phyloP scores from a whole-genome alignment of 2,113 vertebrate genomes.

The Phoenicopterus ruber region DNA sequence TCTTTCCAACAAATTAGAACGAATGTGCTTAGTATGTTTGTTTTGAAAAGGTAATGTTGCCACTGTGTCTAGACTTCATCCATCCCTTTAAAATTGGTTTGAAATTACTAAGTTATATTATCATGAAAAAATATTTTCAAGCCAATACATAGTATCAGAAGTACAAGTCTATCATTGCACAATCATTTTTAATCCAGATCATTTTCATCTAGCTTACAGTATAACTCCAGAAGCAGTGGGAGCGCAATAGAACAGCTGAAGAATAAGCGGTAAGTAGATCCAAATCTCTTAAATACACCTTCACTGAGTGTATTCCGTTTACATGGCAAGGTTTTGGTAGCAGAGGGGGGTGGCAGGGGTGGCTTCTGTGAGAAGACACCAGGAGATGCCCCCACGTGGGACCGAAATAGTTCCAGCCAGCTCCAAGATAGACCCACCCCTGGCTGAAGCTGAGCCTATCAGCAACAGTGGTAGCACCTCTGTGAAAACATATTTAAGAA shows the following conservation, averaged over 20 bases:
- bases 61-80: neutral
- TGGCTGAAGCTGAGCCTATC: neutral
- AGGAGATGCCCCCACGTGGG: no score
- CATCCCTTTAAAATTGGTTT: neutral
- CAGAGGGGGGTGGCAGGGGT: neutral
- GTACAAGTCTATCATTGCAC: neutral
- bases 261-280: neutral
- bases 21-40: neutral
- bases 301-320: neutral
- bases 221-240: neutral
- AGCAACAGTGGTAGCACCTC: neutral
- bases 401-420: neutral
- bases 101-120: neutral
- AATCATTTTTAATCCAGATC: neutral
- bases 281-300: neutral
- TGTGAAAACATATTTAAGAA: neutral
- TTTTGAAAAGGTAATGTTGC: neutral
- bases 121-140: neutral
- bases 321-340: neutral
- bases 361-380: neutral
- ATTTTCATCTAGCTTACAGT: neutral
- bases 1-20: neutral
- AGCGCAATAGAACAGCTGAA: neutral
- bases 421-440: neutral
- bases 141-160: neutral